Conservation (phyloP, 2,113 vertebrate genomes). For the Vidua chalybeata region DNA sequence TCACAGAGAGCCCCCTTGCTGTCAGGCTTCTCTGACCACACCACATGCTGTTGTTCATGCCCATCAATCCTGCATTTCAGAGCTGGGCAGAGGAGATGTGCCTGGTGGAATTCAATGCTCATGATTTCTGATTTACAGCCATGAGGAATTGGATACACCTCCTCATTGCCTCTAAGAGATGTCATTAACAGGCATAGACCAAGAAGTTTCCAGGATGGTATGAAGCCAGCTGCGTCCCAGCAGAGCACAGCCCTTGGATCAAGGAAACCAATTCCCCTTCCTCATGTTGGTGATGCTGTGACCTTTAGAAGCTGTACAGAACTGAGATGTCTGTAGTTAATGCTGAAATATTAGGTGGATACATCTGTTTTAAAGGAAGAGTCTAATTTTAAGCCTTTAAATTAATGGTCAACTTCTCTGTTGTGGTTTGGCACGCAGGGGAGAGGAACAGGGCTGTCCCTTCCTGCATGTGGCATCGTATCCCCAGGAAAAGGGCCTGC, state of each 20-base stretch:
- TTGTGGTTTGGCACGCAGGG: slow-evolving; percentile 7
- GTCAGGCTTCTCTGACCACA: background rate
- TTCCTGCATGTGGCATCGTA: background rate
- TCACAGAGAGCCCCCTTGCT: background rate
- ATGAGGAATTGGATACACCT: background rate
- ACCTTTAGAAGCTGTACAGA: background rate
- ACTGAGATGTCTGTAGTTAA: background rate
- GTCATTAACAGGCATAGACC: background rate
- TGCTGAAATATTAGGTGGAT: background rate
- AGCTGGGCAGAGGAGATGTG: background rate
- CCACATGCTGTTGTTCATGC: background rate
- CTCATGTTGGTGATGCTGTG: fast-evolving
- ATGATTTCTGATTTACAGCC: background rate
- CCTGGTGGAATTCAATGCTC: background rate
- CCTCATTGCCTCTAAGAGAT: fast-evolving
- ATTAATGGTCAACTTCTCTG: background rate
- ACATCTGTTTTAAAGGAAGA: background rate
- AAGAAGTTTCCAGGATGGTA: background rate
- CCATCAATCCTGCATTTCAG: background rate
- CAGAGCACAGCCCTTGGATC: background rate
- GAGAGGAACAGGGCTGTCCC: background rate
- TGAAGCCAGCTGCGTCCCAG: background rate
- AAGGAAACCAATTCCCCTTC: background rate
- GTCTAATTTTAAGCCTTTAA: background rate
- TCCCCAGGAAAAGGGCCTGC: background rate